These are phyloP conservation scores for Anthopleura xanthogrammica DNA, from an alignment of 92 coral and sea anemone species.

Conservation along the genomic window DNA sequence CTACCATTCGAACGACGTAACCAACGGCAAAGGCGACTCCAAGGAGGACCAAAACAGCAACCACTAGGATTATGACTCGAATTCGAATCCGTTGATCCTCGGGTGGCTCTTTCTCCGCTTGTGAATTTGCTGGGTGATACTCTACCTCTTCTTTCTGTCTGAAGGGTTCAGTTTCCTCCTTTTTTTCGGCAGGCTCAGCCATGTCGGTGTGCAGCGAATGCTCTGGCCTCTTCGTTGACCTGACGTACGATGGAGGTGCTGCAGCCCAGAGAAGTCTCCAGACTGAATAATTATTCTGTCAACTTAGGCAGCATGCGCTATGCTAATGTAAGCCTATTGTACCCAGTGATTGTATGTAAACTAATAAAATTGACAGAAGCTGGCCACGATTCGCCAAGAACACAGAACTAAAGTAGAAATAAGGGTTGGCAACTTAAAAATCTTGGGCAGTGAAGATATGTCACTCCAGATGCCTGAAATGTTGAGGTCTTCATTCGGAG, in stretches of 20 bases:
- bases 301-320: slow-evolving; percentile 29
- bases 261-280: slow-evolving; percentile 8
- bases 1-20: slow-evolving; percentile 50
- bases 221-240: slow-evolving; percentile 9
- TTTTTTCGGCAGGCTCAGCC: slow-evolving; percentile 23
- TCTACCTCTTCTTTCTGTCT: slow-evolving; percentile 38
- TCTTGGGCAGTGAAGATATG: background rate
- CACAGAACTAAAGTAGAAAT: background rate
- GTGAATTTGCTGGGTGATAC: slow-evolving; percentile 1
- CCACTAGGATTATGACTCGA: slow-evolving; percentile 35
- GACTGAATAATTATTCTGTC: slow-evolving; percentile 22
- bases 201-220: slow-evolving; percentile 17
- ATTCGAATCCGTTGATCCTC: slow-evolving; percentile 20
- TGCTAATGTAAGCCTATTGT: slow-evolving; percentile 28
- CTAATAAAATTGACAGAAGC: slow-evolving; percentile 17
- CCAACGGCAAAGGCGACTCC: slow-evolving; percentile 59
- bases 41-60: slow-evolving; percentile 44
- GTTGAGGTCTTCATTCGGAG: background rate
- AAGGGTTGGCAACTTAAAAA: background rate
- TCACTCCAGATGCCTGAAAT: background rate
- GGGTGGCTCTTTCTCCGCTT: slow-evolving; percentile 14
- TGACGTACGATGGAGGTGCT: slow-evolving; percentile 16
- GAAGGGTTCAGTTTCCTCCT: slow-evolving; percentile 37
- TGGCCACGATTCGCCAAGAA: slow-evolving; percentile 3
- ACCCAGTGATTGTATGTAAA: slow-evolving; percentile 12